phyloP scores from a whole-genome alignment of 1,140 invertebrate species.

The Neodiprion lecontei region DNA sequence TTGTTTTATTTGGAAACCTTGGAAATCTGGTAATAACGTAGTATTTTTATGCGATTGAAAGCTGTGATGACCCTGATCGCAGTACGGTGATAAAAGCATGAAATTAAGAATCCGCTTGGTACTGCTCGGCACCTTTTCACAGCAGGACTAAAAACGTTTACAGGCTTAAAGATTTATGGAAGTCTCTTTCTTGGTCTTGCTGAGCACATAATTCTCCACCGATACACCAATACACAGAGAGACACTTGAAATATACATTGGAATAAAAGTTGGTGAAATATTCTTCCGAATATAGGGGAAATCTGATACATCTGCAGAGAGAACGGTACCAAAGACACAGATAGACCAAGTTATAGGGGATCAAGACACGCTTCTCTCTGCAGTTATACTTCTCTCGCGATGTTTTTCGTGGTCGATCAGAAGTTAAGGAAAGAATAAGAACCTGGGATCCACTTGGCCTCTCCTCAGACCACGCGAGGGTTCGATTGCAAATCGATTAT shows the following conservation, averaged over 20 bases:
- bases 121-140: conserved; percentile 4
- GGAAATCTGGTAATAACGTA: too few species aligned
- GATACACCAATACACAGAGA: neutral
- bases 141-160: neutral
- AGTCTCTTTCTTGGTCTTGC: neutral
- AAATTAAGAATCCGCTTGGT: neutral
- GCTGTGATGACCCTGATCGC: neutral
- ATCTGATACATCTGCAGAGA: conserved; percentile 1
- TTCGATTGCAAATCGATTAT: neutral
- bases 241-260: neutral
- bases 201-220: neutral
- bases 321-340: neutral
- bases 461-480: neutral
- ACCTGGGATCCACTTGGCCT: neutral
- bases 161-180: neutral
- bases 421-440: neutral
- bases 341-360: too few species aligned
- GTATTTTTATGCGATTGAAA: too few species aligned
- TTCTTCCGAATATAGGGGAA: neutral
- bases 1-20: too few species aligned
- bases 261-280: neutral
- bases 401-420: neutral
- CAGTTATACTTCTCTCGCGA: neutral
- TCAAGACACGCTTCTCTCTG: neutral
- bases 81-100: neutral